Base-by-base conservation (phyloP, 2,888 invertebrate species). In the Branchipolynoe longqiensis region DNA sequence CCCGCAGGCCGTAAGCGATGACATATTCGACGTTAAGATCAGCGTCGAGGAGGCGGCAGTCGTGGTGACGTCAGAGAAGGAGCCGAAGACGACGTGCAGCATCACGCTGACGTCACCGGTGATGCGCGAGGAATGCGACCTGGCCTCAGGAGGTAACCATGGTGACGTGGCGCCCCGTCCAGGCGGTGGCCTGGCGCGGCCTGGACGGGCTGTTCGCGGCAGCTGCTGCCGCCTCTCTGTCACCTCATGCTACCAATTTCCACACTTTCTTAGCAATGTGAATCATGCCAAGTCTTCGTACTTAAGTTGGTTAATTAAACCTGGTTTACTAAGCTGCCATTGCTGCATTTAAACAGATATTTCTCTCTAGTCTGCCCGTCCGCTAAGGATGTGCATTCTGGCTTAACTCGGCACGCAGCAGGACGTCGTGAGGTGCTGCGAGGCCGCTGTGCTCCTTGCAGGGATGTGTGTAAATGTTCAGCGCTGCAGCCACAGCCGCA, bases 31-130 rank as follows among this genome's bases (percentile, higher is more conserved):
- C 89, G 97, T 98, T 88, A 96, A 96, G 90, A 96, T 97, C 91
- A 96, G 96, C 93, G 95, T 97, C 82, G 97, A 97, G 85, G 97
- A 98, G 90, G 97, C 97, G 83, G 97, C 97, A 12, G 96, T 98
- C 88, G 95, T 96, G 73, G 97, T 98, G 84, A 95, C 96, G n/a
- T 96, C 97, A 91, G 96, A 96, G 87, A 94, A 95, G 82, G 96
- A 95, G 94, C 87, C 92, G 0, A 89, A 88, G 54, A 90, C 92
- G 31, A 90, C 95, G 83, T 98, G 98, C 89, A 96, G 96, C 89
- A 97, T 99, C 88, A 97, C 97, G 88, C 95, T 99, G 88, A 98
- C 99, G 82, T 98, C 98, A 88, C 98, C 98, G 74, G 95, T 98
- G 84, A 96, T 98, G 96, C 96, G 98, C 87, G 98, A 98, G 94